Percentiles rank a stretch among this genome's conserved stretches.
Evolutionary conservation across 92 coral and sea anemone species (phyloP).

Genomic region (Montipora capitata): DNA sequence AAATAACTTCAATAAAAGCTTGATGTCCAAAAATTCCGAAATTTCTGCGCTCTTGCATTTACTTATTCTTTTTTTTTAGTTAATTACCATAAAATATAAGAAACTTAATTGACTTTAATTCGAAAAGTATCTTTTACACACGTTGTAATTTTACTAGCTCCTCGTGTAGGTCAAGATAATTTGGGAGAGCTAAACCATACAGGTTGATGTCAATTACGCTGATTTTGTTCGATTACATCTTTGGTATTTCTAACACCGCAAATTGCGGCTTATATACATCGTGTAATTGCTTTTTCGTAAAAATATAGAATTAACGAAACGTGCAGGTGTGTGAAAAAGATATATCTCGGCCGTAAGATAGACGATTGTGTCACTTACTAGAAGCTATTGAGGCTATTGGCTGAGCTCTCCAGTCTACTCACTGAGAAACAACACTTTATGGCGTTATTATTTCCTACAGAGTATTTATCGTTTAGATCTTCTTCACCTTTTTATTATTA

Average conservation of each 20-base stretch:
- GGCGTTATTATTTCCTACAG: neutral
- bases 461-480: neutral
- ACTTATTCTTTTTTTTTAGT: too few relatives aligned
- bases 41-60: neutral
- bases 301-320: conserved; percentile 23
- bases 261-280: conserved; percentile 34
- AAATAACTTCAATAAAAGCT: too few relatives aligned
- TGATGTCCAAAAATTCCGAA: neutral
- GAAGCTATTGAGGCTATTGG: neutral
- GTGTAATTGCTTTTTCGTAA: conserved; percentile 27
- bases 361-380: neutral
- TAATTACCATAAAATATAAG: neutral
- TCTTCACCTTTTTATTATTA: conserved; percentile 3
- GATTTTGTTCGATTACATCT: conserved; percentile 26
- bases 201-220: conserved; percentile 25
- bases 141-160: neutral
- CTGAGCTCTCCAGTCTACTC: neutral
- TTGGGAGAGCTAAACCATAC: conserved; percentile 14
- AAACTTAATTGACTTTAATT: conserved; percentile 16
- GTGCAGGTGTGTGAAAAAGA: conserved; percentile 21
- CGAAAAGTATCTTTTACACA: neutral
- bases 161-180: conserved; percentile 18
- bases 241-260: conserved; percentile 28
- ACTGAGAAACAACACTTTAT: neutral
- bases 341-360: neutral